Evolutionary conservation across 2,113 vertebrate genomes (phyloP).

Genomic region (Solea senegalensis): DNA sequence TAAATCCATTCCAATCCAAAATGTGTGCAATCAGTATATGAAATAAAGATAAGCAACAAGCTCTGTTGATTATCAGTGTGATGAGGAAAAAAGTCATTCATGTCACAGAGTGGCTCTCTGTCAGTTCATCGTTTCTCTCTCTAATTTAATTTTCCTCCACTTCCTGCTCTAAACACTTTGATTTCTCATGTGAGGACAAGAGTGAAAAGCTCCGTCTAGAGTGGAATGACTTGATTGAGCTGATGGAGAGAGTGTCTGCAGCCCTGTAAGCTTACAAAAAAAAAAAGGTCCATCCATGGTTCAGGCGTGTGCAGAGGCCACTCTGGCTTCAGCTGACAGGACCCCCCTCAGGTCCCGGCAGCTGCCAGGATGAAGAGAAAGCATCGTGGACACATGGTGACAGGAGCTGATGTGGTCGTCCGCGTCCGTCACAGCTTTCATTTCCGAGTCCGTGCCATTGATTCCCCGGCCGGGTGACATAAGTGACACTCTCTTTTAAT

Average conservation of each 20-base stretch:
- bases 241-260: slow-evolving; percentile 48
- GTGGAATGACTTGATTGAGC: slow-evolving; percentile 67
- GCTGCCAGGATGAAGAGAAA: slow-evolving; percentile 65
- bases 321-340: slow-evolving; percentile 57
- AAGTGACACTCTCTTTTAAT: slow-evolving; percentile 77
- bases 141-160: background rate
- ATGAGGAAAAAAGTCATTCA: slow-evolving; percentile 28
- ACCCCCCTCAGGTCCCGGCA: slow-evolving; percentile 48
- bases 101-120: slow-evolving; percentile 3
- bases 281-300: slow-evolving; percentile 40
- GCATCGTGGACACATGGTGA: slow-evolving; percentile 57
- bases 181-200: slow-evolving; percentile 50
- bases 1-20: slow-evolving; percentile 44
- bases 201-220: slow-evolving; percentile 24
- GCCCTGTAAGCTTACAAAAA: slow-evolving; percentile 31
- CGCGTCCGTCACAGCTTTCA: slow-evolving; percentile 74
- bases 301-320: slow-evolving; percentile 35
- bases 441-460: slow-evolving; percentile 67
- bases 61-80: slow-evolving; percentile 34
- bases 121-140: background rate
- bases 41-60: slow-evolving; percentile 51
- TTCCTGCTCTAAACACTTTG: slow-evolving; percentile 41
- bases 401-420: slow-evolving; percentile 73
- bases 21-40: slow-evolving; percentile 53
- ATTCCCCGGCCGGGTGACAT: slow-evolving; percentile 69